Conservation (phyloP, 2,888 invertebrate species). For the Conomelus anceps region DNA sequence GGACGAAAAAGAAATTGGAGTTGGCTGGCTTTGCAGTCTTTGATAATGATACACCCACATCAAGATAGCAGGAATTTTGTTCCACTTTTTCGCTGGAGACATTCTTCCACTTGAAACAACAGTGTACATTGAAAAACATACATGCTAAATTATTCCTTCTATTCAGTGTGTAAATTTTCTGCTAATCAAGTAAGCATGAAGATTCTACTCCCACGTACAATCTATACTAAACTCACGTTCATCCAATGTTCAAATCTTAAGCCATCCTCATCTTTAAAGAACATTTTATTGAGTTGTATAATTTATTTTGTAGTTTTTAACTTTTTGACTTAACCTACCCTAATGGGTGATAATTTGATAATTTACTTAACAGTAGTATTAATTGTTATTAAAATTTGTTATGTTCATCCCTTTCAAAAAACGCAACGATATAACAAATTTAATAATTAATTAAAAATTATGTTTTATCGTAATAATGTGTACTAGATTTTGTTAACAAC, state of each 20-base stretch:
- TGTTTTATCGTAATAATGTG: no score
- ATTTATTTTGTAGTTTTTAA: no score
- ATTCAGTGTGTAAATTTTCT: not conserved
- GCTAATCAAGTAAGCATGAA: not conserved
- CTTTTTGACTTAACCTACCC: no score
- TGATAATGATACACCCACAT: not conserved
- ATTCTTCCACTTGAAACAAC: not conserved
- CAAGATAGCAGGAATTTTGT: not conserved
- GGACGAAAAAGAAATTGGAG: not conserved
- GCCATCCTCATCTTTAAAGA: not conserved
- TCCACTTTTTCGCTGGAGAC: not conserved
- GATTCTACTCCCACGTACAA: not conserved
- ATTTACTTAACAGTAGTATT: no score
- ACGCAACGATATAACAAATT: no score
- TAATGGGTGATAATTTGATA: no score
- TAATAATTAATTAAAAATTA: no score
- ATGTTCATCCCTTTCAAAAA: no score
- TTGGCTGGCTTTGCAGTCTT: not conserved
- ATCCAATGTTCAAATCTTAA: not conserved
- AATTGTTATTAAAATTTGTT: no score
- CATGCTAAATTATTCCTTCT: not conserved
- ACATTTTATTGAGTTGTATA: no score
- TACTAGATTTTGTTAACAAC: no score
- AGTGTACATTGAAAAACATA: not conserved
- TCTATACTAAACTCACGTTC: not conserved